Base-by-base conservation (phyloP, 1,140 invertebrate species). In the Monomorium pharaonis region DNA sequence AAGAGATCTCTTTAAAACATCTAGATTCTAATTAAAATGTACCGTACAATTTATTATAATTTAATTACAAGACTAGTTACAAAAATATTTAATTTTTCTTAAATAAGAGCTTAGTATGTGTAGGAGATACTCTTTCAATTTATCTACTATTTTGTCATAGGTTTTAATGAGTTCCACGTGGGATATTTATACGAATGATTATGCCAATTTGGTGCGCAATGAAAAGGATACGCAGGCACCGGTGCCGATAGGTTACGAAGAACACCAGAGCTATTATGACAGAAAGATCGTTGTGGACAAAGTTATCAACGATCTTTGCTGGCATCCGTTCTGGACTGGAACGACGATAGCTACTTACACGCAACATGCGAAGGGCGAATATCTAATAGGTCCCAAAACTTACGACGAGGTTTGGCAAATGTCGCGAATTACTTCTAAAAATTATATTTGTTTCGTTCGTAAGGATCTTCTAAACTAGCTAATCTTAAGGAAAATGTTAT, bases 321-420 rank as follows among this genome's bases (percentile, higher is more conserved):
- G 97, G 96, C 97, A 97, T 95, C 97, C 96, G 1, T 95, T 96
- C 89, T 96, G 96, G 94, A 96, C 96, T 2, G 97, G 97, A 1
- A 95, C 97, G 9, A 94, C 97, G 3, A 96, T 96, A 0, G 95
- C 96, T 27, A 95, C 96, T 58, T 98, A 98, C 90, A 94, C 96
- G 4, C 94, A 96, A 87, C 93, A 92, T 30, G 86, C 78, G n/a
- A 93, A 94, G 85, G 84, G 89, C 63, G 91, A 94, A 33, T 70
- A 87, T 84, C 70, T 93, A 21, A 51, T 86, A n/a, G 91, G 90
- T 49, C 89, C 90, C 24, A 86, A 85, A 84, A n/a, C 72, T 47
- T n/a, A 84, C 56, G 14, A 89, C 2, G 80, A 90, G 72, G 89
- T 90, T 30, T 37, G 78, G 2, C 5, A 42, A 60, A 6, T 33